phyloP scores from a whole-genome alignment of 2,113 vertebrate genomes.

The Brachyhypopomus gauderio region DNA sequence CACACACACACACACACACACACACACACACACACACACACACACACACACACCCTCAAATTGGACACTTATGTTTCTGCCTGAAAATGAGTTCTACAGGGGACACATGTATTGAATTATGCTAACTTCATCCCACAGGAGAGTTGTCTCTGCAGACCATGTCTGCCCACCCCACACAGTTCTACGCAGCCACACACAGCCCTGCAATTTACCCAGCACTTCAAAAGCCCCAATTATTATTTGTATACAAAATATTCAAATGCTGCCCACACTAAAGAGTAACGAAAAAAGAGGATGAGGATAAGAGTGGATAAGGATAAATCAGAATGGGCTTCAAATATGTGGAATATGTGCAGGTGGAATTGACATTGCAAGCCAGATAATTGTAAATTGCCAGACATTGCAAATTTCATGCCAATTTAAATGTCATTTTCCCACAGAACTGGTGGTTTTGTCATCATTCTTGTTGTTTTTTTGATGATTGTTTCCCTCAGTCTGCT shows the following conservation, averaged over 20 bases:
- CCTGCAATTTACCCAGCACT: constrained; percentile 28
- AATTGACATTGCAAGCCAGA: constrained; percentile 30
- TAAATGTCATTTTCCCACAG: constrained; percentile 33
- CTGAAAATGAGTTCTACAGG: constrained; percentile 44
- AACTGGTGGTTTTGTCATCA: constrained; percentile 40
- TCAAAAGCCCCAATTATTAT: constrained; percentile 37
- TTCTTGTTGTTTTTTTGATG: constrained; percentile 38
- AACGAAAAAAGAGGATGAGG: neutral
- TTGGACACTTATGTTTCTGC: constrained; percentile 29
- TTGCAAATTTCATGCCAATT: constrained; percentile 27
- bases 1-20: neutral
- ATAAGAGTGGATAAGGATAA: neutral
- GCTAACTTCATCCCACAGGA: constrained; percentile 45
- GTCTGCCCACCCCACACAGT: constrained; percentile 25
- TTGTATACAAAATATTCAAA: constrained; percentile 31
- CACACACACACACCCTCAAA: constrained; percentile 29
- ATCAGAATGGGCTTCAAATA: constrained; percentile 4
- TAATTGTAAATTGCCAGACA: too few species aligned
- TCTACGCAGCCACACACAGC: constrained; percentile 1
- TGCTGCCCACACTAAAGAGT: constrained; percentile 19
- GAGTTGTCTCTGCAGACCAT: constrained; percentile 33
- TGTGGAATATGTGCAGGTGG: constrained; percentile 4
- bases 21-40: neutral
- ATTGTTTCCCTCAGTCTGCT: constrained; percentile 21
- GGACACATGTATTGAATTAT: constrained; percentile 51